Evolutionary conservation across 2,113 vertebrate genomes (phyloP).

Genomic region (Oceanodroma tethys): DNA sequence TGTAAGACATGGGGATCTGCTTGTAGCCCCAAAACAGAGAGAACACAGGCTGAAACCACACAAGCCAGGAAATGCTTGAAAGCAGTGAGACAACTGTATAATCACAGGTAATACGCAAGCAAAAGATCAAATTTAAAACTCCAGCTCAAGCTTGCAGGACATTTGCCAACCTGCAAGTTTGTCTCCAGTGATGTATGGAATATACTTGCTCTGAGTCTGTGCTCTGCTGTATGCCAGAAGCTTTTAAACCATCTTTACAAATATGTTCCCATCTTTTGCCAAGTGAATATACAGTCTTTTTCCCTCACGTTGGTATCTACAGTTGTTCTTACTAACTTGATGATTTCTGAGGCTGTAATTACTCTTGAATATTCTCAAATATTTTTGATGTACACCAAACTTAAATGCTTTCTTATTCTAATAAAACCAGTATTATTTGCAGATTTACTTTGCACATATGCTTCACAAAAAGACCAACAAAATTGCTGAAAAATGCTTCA

Average conservation of each 20-base stretch:
- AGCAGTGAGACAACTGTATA: not conserved
- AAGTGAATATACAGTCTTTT: slow-evolving; percentile 42
- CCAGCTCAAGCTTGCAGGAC: not conserved
- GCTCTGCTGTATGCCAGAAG: slow-evolving; percentile 21
- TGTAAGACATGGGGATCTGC: not conserved
- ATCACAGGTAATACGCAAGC: not conserved
- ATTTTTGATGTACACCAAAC: not conserved
- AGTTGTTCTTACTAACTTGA: not conserved
- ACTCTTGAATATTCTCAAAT: not conserved
- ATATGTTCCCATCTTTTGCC: slow-evolving; percentile 61
- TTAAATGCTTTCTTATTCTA: not conserved
- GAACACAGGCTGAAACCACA: not conserved
- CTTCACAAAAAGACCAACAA: not conserved
- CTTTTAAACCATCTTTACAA: slow-evolving; percentile 59
- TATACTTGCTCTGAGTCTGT: slow-evolving; percentile 50
- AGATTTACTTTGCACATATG: not conserved
- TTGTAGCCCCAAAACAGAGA: not conserved
- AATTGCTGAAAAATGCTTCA: not conserved
- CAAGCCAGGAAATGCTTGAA: not conserved
- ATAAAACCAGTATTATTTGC: not conserved
- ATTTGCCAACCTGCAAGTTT: slow-evolving; percentile 29
- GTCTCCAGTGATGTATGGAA: slow-evolving; percentile 49
- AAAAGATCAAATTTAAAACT: not conserved
- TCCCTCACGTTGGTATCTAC: slow-evolving; percentile 51
- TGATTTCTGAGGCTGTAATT: not conserved